Percentiles rank a stretch among this genome's conserved stretches.
Evolutionary conservation across 64 coral and sea anemone species (phyloP).

Genomic region (Orbicella faveolata): DNA sequence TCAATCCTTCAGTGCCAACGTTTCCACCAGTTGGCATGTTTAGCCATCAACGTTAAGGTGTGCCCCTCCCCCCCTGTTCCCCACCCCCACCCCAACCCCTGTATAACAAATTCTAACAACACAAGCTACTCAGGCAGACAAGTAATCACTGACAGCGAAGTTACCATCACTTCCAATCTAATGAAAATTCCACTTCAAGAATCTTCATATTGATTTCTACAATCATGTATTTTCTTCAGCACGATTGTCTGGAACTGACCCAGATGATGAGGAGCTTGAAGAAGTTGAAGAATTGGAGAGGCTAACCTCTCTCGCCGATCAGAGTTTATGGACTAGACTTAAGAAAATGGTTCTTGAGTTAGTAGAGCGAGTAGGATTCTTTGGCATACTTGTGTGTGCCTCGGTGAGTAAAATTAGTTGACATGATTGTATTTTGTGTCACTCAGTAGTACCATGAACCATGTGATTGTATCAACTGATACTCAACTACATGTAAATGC

Average conservation of each 20-base stretch:
- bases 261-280: constrained; percentile 94
- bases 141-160: no score
- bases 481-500: no score
- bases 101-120: no score
- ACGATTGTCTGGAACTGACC: constrained; percentile 85
- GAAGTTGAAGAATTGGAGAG: constrained; percentile 93
- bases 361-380: constrained; percentile 92
- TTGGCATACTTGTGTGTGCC: constrained; percentile 97
- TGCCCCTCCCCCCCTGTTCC: no score
- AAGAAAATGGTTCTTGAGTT: constrained; percentile 95
- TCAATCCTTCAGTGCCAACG: no score
- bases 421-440: background rate
- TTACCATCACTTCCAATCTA: background rate
- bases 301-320: constrained; percentile 70
- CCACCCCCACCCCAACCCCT: no score
- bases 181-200: background rate
- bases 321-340: constrained; percentile 89
- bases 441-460: background rate
- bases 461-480: no score
- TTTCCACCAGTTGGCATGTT: no score
- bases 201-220: background rate
- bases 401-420: constrained; percentile 62
- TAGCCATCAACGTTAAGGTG: no score
- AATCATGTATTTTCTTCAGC: constrained; percentile 38
- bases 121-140: no score